phyloP scores from a whole-genome alignment of 1,140 invertebrate species.

The Scaptomyza pallida region DNA sequence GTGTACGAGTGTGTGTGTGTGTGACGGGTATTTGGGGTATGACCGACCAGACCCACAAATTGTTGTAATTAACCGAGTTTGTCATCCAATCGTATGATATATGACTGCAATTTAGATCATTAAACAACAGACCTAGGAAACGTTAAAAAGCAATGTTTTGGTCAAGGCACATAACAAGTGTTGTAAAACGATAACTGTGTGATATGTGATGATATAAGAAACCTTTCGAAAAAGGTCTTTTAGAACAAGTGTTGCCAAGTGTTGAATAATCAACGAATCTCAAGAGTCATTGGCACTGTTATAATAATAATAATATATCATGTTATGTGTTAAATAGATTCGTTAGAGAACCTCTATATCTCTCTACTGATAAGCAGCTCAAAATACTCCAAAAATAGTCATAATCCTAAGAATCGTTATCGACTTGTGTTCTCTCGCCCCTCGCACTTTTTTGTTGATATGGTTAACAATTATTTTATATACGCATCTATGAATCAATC shows the following conservation, averaged over 20 bases:
- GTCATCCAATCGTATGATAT: slow-evolving; percentile 40
- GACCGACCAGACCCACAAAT: slow-evolving; percentile 40
- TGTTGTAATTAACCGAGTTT: slow-evolving; percentile 41
- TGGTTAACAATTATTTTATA: slow-evolving; percentile 1
- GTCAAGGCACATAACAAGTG: too few relatives aligned
- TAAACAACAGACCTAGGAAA: background rate
- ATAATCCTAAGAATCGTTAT: slow-evolving; percentile 15
- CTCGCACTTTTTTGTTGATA: slow-evolving; percentile 14
- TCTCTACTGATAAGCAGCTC: slow-evolving; percentile 10
- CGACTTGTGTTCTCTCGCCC: too few relatives aligned
- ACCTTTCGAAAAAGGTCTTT: too few relatives aligned
- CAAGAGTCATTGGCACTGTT: background rate
- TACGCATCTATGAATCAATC: slow-evolving; percentile 29
- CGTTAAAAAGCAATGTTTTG: too few relatives aligned
- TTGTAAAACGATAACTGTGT: too few relatives aligned
- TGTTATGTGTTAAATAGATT: background rate
- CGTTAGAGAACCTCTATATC: slow-evolving; percentile 6
- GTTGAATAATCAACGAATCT: background rate
- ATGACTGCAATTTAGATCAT: slow-evolving; percentile 20
- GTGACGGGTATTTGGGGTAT: slow-evolving; percentile 11
- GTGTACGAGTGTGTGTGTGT: background rate
- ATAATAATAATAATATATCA: slow-evolving; percentile 2
- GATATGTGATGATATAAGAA: too few relatives aligned
- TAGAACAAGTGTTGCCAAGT: background rate
- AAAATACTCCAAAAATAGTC: slow-evolving; percentile 4